Conservation (phyloP, 2,113 vertebrate species). For the Zosterops lateralis region DNA sequence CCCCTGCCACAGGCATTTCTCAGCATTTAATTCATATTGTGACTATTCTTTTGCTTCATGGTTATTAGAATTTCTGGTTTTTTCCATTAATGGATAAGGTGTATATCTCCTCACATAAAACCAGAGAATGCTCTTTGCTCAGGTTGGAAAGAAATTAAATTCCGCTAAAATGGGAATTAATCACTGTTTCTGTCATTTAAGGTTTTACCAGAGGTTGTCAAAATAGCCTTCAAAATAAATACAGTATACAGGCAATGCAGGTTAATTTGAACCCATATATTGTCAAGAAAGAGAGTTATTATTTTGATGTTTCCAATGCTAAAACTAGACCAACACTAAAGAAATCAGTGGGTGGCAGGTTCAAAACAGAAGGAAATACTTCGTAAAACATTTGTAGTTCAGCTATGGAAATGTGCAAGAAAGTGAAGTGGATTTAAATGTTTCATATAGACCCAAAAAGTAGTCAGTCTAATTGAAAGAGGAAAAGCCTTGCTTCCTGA, state of each 20-base stretch:
- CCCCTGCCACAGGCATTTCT: not conserved
- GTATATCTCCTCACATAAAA: not conserved
- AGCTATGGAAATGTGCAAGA: not conserved
- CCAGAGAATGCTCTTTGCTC: not conserved
- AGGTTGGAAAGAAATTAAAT: not conserved
- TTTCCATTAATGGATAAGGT: not conserved
- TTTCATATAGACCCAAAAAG: not conserved
- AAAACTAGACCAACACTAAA: not conserved
- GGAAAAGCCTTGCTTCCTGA: conserved; percentile 6
- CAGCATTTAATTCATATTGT: not conserved
- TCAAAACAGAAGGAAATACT: not conserved
- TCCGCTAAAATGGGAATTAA: not conserved
- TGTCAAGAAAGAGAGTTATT: not conserved
- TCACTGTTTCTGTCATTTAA: not conserved
- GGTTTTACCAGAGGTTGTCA: not conserved
- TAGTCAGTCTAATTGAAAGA: conserved; percentile 23
- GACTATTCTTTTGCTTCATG: not conserved
- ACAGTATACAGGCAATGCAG: not conserved
- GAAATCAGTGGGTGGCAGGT: not conserved
- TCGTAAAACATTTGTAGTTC: not conserved
- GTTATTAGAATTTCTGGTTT: not conserved
- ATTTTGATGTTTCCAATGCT: not conserved
- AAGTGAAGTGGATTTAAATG: not conserved
- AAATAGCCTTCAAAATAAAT: not conserved
- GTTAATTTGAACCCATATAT: not conserved